Base-by-base conservation (phyloP, 1,140 invertebrate genomes). In the Hirudo medicinalis region DNA sequence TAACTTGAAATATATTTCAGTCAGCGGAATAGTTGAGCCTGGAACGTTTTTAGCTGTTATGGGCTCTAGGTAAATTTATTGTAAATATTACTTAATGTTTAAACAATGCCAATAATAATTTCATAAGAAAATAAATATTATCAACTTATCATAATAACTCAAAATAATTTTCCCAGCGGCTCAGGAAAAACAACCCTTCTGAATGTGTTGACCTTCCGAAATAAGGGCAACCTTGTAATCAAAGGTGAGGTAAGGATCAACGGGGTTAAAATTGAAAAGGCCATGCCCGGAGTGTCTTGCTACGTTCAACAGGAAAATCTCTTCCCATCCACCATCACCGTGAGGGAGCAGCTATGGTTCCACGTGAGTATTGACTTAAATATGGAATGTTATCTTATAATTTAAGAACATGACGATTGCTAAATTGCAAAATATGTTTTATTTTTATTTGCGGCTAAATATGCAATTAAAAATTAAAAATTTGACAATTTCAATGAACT, bases 161-260 rank as follows among this genome's bases (percentile, higher is more conserved):
- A 17, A 15, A 49, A 49, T 9, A 83, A 86, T 49, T 49, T 49
- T 49, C 1, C 4, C 74, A 94, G 91, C 32, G 94, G 94, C 0
- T 91, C 94, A 0, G 94, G 95, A 8, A 99, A 98, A 84, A 95
- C 94, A 0, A 97, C 94, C 0, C 85, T 97, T 0, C 81, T 97
- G 54, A 97, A 97, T 80, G 87, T 91, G 0, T 78, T 97, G 43
- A 95, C 92, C 1, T 90, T 89, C 79, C 85, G 90, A 8, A 86
- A 85, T 75, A 87, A 88, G 8, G 82, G 85, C 11, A 87, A 87
- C 20, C 82, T 94, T 0, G 83, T 85, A 0, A 84, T 90, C 20
- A 85, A 85, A 32, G 91, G 91, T 0, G 83, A 90, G 36, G 84
- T 84, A 9, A 75, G 78, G 74, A 78, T 78, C 49, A 85, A 84